Conservation (phyloP, 2,113 vertebrate species). For the Setophaga coronata region DNA sequence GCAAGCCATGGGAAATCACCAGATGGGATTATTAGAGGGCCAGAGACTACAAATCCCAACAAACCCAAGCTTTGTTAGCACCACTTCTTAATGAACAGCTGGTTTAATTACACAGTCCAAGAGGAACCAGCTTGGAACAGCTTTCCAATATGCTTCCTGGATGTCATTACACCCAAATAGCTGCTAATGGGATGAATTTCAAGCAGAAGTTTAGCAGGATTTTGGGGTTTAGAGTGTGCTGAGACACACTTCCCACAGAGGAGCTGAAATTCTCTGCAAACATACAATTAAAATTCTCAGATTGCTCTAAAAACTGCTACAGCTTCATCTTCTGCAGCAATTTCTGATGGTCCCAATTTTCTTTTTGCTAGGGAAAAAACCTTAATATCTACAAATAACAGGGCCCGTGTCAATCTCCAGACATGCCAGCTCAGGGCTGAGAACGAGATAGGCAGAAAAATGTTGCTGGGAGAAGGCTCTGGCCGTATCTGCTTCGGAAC, state of each 20-base stretch:
- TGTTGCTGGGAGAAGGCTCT: slow-evolving; percentile 30
- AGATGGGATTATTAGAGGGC: background rate
- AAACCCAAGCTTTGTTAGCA: background rate
- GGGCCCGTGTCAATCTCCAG: background rate
- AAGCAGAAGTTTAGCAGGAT: background rate
- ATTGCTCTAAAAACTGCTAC: background rate
- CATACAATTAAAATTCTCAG: background rate
- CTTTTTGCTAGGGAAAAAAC: background rate
- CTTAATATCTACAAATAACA: background rate
- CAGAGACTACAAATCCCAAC: background rate
- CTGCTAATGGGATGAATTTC: background rate
- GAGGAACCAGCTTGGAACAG: background rate
- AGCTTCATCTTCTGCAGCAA: background rate
- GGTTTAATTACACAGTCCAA: background rate
- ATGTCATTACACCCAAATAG: background rate
- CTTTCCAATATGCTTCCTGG: background rate
- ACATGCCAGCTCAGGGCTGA: slow-evolving; percentile 7
- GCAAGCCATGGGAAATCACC: background rate
- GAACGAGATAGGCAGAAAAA: slow-evolving; percentile 35
- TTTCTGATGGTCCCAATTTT: background rate
- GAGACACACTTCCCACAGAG: background rate
- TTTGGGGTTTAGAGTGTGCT: background rate
- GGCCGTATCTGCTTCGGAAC: background rate
- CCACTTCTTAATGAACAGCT: background rate
- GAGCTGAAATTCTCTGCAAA: background rate